phyloP scores from a whole-genome alignment of 2,797 vertebrate species.

The Fistularia commersonii region DNA sequence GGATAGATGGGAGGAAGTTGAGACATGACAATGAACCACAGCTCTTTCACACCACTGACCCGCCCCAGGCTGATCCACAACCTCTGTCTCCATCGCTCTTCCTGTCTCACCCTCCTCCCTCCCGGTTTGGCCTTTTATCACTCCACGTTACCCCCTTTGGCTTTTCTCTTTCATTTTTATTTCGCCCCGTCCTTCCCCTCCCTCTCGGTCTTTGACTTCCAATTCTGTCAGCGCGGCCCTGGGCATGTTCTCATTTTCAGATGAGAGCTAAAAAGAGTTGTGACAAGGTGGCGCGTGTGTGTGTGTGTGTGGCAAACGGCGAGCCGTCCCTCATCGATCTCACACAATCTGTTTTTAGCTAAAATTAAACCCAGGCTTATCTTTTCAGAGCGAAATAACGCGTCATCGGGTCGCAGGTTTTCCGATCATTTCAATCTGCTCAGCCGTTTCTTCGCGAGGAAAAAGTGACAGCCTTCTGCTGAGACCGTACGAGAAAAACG shows the following conservation, averaged over 20 bases:
- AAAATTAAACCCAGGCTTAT: constrained; percentile 1
- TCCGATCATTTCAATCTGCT: not conserved
- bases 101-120: constrained; percentile 6
- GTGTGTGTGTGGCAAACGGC: constrained; percentile 9
- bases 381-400: constrained; percentile 15
- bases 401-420: not conserved
- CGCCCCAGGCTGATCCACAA: constrained; percentile 51
- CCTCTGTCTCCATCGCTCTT: constrained; percentile 19
- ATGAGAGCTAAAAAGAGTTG: constrained; percentile 57
- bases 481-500: too few relatives aligned
- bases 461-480: too few relatives aligned
- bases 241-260: constrained; percentile 67
- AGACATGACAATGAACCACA: constrained; percentile 46
- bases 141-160: constrained; percentile 55
- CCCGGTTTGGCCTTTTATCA: constrained; percentile 57
- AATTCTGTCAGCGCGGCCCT: constrained; percentile 51
- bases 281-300: constrained; percentile 44
- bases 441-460: too few relatives aligned
- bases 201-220: constrained; percentile 45
- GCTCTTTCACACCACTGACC: constrained; percentile 51
- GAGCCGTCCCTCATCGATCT: constrained; percentile 6
- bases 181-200: constrained; percentile 37
- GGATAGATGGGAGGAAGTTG: constrained; percentile 26
- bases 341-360: constrained; percentile 14
- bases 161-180: constrained; percentile 54